phyloP scores from a whole-genome alignment of 2,113 vertebrate genomes.

The Gymnorhina tibicen region DNA sequence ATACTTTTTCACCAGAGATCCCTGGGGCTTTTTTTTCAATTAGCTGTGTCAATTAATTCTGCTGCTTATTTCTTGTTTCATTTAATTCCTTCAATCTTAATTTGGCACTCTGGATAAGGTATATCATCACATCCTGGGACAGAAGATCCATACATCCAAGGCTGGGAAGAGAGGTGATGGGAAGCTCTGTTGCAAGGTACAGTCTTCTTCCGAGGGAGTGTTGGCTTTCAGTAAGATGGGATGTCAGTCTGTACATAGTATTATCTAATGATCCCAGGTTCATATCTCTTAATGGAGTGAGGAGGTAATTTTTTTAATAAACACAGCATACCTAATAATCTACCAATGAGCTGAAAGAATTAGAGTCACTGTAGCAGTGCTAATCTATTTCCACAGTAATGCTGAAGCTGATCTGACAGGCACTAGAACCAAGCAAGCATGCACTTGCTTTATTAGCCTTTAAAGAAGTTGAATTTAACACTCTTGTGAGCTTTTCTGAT shows the following conservation, averaged over 20 bases:
- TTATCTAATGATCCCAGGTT: not conserved
- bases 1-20: not conserved
- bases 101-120: not conserved
- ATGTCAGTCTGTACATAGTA: not conserved
- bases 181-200: not conserved
- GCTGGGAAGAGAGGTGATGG: not conserved
- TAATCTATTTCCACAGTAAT: not conserved
- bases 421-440: not conserved
- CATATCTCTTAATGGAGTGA: not conserved
- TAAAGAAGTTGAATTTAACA: not conserved
- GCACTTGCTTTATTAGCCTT: not conserved
- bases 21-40: not conserved
- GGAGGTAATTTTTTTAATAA: not conserved
- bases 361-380: not conserved
- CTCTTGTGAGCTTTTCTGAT: not conserved
- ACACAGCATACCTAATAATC: not conserved
- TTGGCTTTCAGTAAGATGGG: not conserved
- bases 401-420: not conserved
- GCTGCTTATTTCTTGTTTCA: not conserved
- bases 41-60: not conserved
- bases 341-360: not conserved
- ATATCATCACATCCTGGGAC: not conserved
- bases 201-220: not conserved
- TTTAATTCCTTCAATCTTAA: not conserved
- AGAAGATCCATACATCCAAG: not conserved